A percentile compares a stretch with the other conserved stretches of the same genome.
Conservation (phyloP, 1,140 invertebrate genomes). For the Megathymus violae region DNA sequence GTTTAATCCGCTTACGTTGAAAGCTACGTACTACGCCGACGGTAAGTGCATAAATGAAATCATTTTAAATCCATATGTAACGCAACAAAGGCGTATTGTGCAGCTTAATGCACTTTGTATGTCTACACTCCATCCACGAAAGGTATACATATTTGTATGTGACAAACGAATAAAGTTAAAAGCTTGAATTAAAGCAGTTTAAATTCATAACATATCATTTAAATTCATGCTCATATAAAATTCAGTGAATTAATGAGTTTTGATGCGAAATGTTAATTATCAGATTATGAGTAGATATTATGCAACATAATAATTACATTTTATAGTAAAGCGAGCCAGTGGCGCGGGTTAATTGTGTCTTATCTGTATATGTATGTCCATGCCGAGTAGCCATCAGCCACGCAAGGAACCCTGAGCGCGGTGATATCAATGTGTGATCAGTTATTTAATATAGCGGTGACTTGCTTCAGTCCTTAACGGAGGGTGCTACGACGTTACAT, state of each 20-base stretch:
- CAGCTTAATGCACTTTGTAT: conserved; percentile 12
- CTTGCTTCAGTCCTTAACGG: no score
- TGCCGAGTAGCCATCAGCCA: no score
- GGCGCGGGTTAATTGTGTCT: no score
- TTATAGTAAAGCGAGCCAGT: no score
- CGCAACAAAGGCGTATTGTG: conserved; percentile 17
- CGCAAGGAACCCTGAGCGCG: no score
- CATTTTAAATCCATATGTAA: conserved; percentile 34
- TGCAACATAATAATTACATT: conserved; percentile 3
- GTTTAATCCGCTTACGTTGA: conserved; percentile 23
- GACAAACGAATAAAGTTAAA: neutral
- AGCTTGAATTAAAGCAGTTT: neutral
- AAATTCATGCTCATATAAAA: neutral
- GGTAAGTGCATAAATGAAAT: conserved; percentile 35
- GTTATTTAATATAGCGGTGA: no score
- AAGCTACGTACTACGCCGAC: conserved; percentile 20
- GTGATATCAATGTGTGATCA: no score
- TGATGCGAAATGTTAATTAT: conserved; percentile 4
- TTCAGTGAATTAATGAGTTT: conserved; percentile 1
- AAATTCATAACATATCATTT: neutral
- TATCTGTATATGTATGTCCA: no score
- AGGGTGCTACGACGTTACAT: no score
- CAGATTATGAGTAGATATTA: conserved; percentile 1
- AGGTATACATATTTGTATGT: neutral
- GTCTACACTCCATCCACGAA: no score